Percentiles rank a stretch among this genome's conserved stretches.
Conservation (phyloP, 2,797 vertebrate genomes). For the Helostoma temminkii region DNA sequence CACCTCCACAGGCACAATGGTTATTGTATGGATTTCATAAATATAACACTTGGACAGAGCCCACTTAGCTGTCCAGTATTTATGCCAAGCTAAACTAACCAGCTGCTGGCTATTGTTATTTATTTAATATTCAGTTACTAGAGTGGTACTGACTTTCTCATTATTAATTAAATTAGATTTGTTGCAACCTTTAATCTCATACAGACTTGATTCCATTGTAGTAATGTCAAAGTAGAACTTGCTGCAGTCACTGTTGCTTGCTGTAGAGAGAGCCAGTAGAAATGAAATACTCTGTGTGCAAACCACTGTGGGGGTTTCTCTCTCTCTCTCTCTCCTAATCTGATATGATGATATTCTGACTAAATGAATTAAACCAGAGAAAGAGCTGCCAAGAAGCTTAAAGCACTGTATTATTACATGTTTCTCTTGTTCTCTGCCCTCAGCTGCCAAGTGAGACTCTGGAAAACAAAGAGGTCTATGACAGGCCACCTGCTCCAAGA, state of each 20-base stretch:
- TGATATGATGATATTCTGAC: slow-evolving; percentile 24
- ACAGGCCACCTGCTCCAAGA: slow-evolving; percentile 75
- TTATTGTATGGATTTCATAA: no score
- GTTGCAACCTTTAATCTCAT: neutral
- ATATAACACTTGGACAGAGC: neutral
- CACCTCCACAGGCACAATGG: no score
- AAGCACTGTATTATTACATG: slow-evolving; percentile 31
- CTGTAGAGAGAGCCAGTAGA: no score
- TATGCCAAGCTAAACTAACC: neutral
- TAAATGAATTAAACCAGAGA: slow-evolving; percentile 34
- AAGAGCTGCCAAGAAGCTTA: neutral
- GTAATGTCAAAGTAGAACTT: neutral
- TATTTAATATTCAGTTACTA: neutral
- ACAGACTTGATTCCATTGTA: neutral
- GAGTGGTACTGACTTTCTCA: no score
- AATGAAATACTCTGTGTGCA: slow-evolving; percentile 18
- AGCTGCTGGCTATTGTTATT: neutral
- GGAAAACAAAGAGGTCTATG: slow-evolving; percentile 72
- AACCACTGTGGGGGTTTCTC: neutral
- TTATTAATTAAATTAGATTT: neutral
- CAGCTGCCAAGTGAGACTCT: slow-evolving; percentile 65
- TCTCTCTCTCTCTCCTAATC: neutral
- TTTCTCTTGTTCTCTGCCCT: slow-evolving; percentile 33
- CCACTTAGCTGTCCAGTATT: neutral
- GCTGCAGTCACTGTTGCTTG: neutral